Base-by-base conservation (phyloP, 2,888 invertebrate species). In the Drosophila paranaensis region DNA sequence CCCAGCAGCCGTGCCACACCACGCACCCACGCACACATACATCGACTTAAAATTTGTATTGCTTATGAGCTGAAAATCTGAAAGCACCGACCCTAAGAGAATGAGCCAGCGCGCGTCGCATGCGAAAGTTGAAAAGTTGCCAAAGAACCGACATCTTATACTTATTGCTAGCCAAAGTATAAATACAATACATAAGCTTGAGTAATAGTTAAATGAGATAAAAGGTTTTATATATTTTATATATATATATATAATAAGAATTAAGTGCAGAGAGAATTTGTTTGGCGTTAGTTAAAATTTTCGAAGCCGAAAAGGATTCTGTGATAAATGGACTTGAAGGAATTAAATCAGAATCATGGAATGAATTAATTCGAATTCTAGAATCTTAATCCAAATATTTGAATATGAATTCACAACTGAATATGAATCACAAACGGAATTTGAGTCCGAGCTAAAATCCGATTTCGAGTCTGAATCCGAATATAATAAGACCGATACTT, bases 31-130 rank as follows among this genome's bases (percentile, higher is more conserved):
- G 2, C 51, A 14, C 35, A 25, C 20, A 51, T 0, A 27, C n/a
- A 27, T 11, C 13, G 43, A 35, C 35, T n/a, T 45, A 27, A 42
- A 58, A 68, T 58, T 58, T 64, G 63, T 50, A 55, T 64, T 74
- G 70, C 58, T 42, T n/a, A 42, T 50, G 50, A 50, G 6, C 61
- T 48, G 35, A n/a, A 60, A 48, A 48, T 11, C 33, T 14, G 14
- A 45, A 56, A 35, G 43, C 1, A 8, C 43, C 10, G 14, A 33
- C 43, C 56, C 30, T 5, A 43, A 16, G 33, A 20, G 33, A 11
- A 16, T 11, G 50, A 33, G 33, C 16, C 14, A 46, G n/a, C 27
- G 46, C 3, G 33, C 45, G 14, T 25, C 25, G 30, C 51, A n/a
- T 37, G 35, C 0, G 5, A 25, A 25, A 39, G 40, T 48, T 16